phyloP scores from a whole-genome alignment of 2,888 invertebrate species.

The Caradrina clavipalpis region DNA sequence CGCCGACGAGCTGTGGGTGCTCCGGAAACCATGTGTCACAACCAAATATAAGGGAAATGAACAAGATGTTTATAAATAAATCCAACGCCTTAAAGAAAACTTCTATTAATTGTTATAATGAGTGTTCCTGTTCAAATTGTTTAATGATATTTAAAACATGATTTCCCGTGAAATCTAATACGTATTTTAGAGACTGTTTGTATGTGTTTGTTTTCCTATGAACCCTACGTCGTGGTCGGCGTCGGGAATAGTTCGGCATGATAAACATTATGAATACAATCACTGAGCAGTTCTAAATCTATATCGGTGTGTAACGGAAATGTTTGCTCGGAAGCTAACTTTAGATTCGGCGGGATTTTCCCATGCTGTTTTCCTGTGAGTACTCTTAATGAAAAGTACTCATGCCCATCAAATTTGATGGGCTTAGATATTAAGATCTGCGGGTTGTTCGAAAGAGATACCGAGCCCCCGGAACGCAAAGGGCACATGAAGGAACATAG shows the following conservation, averaged over 20 bases:
- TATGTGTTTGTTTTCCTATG: constrained; percentile 3
- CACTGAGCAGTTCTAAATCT: constrained; percentile 14
- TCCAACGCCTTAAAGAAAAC: constrained; percentile 8
- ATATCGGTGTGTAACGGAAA: background rate
- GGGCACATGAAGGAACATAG: too few species aligned
- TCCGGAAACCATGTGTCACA: constrained; percentile 43
- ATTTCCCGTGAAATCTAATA: constrained; percentile 6
- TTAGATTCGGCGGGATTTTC: background rate
- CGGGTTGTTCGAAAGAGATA: too few species aligned
- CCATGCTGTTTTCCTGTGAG: background rate
- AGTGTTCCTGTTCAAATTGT: constrained; percentile 7
- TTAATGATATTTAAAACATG: background rate
- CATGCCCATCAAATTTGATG: too few species aligned
- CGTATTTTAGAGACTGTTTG: constrained; percentile 6
- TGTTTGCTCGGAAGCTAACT: constrained; percentile 14
- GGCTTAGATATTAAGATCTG: too few species aligned
- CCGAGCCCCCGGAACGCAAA: too few species aligned
- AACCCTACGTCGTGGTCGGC: background rate
- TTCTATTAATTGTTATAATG: constrained; percentile 23
- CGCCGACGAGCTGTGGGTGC: constrained; percentile 44
- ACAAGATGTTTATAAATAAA: constrained; percentile 30
- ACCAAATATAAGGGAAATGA: constrained; percentile 26
- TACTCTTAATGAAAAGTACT: background rate
- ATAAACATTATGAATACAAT: constrained; percentile 14
- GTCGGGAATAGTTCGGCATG: constrained; percentile 1